Evolutionary conservation across 2,113 vertebrate species (phyloP).

Genomic region (Noctilio leporinus): DNA sequence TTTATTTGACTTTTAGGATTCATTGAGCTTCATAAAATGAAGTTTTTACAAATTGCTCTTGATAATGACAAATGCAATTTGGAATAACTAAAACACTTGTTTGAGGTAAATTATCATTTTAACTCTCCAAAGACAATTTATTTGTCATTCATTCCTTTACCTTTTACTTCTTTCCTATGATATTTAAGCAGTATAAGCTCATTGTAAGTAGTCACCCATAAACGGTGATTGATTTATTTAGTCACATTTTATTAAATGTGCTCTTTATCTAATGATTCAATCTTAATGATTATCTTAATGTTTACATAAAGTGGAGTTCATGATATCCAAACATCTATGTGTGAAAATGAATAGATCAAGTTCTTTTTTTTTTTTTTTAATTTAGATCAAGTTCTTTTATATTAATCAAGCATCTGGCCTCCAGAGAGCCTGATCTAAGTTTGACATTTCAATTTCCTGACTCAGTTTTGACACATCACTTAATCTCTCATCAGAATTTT

Average conservation of each 20-base stretch:
- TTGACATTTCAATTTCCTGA: background rate
- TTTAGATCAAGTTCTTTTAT: no score
- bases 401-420: background rate
- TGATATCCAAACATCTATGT: background rate
- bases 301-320: background rate
- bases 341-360: background rate
- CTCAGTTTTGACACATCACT: background rate
- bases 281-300: background rate
- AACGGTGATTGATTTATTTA: background rate
- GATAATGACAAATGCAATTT: background rate
- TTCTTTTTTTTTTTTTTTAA: no score
- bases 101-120: background rate
- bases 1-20: background rate
- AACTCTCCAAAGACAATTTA: background rate
- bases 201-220: background rate
- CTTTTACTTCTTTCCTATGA: background rate
- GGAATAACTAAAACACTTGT: background rate
- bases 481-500: background rate
- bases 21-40: background rate
- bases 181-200: background rate
- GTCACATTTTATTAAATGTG: background rate
- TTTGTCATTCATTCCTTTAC: background rate
- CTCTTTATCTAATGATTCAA: background rate
- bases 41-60: background rate
- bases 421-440: background rate